Evolutionary conservation across 1,140 invertebrate species (phyloP).

Genomic region (Microplitis mediator): DNA sequence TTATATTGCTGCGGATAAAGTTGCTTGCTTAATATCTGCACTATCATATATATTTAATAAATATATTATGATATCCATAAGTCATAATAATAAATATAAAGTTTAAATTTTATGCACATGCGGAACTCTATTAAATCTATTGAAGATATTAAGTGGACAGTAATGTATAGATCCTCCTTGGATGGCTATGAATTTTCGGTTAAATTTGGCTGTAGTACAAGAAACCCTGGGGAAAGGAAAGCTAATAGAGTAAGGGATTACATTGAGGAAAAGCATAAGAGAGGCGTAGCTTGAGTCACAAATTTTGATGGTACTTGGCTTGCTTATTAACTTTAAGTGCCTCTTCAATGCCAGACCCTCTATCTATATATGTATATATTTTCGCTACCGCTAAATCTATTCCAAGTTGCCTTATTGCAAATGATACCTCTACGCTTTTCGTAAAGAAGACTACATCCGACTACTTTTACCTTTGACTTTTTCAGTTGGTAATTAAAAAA

Average conservation of each 20-base stretch:
- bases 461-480: too few relatives aligned
- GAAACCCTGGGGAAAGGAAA: neutral
- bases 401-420: too few relatives aligned
- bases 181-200: too few relatives aligned
- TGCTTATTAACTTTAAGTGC: slow-evolving; percentile 44
- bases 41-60: too few relatives aligned
- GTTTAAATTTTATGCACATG: neutral
- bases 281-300: slow-evolving; percentile 33
- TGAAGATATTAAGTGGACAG: neutral
- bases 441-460: neutral
- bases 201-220: slow-evolving; percentile 31
- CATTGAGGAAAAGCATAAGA: slow-evolving; percentile 4
- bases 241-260: slow-evolving; percentile 12
- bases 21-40: too few relatives aligned
- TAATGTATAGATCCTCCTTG: slow-evolving; percentile 19
- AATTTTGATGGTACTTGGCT: slow-evolving; percentile 49
- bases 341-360: neutral
- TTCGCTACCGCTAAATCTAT: neutral
- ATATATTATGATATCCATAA: too few relatives aligned
- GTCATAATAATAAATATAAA: too few relatives aligned
- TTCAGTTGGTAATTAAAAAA: too few relatives aligned
- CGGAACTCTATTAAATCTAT: neutral
- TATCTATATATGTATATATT: neutral
- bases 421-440: too few relatives aligned
- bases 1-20: neutral